Conservation (phyloP, 2,113 vertebrate genomes). For the Peromyscus polionotus region DNA sequence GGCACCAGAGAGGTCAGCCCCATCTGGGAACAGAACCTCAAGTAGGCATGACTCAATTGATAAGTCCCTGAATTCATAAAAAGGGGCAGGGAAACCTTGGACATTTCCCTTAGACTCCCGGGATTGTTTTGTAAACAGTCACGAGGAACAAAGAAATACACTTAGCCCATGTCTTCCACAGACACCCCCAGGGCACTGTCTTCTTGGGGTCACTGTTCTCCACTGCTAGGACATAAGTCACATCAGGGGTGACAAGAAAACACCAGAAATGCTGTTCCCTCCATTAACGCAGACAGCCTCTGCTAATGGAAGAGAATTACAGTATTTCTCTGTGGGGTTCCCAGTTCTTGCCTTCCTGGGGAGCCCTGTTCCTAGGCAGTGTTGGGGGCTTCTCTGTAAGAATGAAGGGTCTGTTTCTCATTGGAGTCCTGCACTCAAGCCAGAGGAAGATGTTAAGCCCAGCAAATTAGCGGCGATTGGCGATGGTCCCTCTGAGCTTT, state of each 20-base stretch:
- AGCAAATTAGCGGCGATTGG: not conserved
- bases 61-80: not conserved
- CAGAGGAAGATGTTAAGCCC: constrained; percentile 60
- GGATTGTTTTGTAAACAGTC: not conserved
- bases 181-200: not conserved
- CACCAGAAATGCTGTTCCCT: not conserved
- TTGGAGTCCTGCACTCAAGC: constrained; percentile 50
- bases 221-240: not conserved
- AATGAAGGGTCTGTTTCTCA: constrained; percentile 70
- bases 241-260: constrained; percentile 51
- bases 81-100: fast-evolving
- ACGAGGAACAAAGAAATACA: not conserved
- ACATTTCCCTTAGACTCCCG: not conserved
- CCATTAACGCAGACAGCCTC: not conserved
- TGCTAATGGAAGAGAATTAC: not conserved
- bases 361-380: constrained; percentile 53
- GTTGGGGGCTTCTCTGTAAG: constrained; percentile 51
- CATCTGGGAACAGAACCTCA: not conserved
- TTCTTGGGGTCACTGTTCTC: not conserved
- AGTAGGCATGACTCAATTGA: not conserved
- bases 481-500: constrained; percentile 9
- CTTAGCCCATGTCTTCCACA: not conserved
- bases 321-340: constrained; percentile 69
- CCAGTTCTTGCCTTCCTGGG: constrained; percentile 52
- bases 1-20: not conserved